Conservation (phyloP, 92 coral and sea anemone species). For the Palythoa grandis region DNA sequence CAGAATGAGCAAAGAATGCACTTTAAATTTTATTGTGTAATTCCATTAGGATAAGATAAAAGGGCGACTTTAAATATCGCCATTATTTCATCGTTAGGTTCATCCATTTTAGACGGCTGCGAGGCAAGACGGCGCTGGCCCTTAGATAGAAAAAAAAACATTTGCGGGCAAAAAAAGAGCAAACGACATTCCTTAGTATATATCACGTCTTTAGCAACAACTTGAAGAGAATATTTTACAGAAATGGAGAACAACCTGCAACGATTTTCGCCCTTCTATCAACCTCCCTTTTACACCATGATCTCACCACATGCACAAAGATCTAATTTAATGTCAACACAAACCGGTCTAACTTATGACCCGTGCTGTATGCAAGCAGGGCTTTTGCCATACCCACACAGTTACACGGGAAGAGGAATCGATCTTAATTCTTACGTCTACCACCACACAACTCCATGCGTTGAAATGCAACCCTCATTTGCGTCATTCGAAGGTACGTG, state of each 20-base stretch:
- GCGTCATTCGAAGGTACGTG: slow-evolving; percentile 74
- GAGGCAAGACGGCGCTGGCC: neutral
- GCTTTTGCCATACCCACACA: slow-evolving; percentile 60
- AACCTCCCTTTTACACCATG: slow-evolving; percentile 77
- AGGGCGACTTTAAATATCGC: slow-evolving; percentile 76
- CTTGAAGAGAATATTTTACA: neutral
- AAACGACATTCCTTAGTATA: slow-evolving; percentile 22
- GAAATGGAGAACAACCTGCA: slow-evolving; percentile 77
- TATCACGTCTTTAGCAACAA: neutral
- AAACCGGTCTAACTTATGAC: slow-evolving; percentile 57
- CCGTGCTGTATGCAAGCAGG: slow-evolving; percentile 70
- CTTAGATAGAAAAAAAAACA: neutral
- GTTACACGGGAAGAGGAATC: slow-evolving; percentile 49
- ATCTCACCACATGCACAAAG: slow-evolving; percentile 69
- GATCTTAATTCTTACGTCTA: slow-evolving; percentile 69
- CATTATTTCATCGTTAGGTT: slow-evolving; percentile 54
- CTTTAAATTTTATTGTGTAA: slow-evolving; percentile 88
- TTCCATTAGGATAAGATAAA: slow-evolving; percentile 81
- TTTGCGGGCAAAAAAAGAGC: neutral
- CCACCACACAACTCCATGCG: slow-evolving; percentile 58
- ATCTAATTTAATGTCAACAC: slow-evolving; percentile 33
- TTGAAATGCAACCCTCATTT: slow-evolving; percentile 62
- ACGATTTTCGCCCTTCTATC: slow-evolving; percentile 69
- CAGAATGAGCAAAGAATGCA: slow-evolving; percentile 93
- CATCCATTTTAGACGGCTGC: slow-evolving; percentile 49